These are phyloP conservation scores for Sialia sialis DNA, from an alignment of 2,113 vertebrate genomes.

Conservation along the genomic window DNA sequence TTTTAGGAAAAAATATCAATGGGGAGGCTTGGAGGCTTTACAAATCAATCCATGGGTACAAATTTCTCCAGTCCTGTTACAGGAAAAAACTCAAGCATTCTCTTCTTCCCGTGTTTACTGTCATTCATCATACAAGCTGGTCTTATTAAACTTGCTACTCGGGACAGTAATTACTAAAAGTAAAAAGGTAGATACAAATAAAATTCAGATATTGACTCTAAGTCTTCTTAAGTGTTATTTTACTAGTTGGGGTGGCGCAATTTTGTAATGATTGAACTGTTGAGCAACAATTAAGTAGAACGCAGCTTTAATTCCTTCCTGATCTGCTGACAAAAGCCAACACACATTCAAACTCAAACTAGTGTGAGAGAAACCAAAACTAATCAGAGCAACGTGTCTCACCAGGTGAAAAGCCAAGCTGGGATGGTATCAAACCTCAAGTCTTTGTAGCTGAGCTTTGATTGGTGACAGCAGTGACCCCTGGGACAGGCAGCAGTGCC, in stretches of 20 bases:
- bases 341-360: background rate
- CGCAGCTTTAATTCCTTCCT: background rate
- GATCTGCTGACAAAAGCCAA: background rate
- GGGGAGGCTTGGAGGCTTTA: background rate
- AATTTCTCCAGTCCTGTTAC: background rate
- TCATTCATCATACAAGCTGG: background rate
- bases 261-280: background rate
- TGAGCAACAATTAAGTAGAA: background rate
- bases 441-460: background rate
- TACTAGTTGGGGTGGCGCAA: background rate
- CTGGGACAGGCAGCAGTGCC: background rate
- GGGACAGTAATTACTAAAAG: background rate
- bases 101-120: background rate
- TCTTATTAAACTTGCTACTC: background rate
- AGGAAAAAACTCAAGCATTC: background rate
- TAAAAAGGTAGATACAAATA: background rate
- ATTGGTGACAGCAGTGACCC: rapidly evolving
- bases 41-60: background rate
- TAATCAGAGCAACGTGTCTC: background rate
- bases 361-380: background rate
- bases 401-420: background rate
- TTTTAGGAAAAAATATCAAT: background rate
- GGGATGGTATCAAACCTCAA: background rate
- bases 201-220: background rate
- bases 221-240: background rate